phyloP scores from a whole-genome alignment of 2,888 invertebrate genomes.

The Blastobasis lacticolella region DNA sequence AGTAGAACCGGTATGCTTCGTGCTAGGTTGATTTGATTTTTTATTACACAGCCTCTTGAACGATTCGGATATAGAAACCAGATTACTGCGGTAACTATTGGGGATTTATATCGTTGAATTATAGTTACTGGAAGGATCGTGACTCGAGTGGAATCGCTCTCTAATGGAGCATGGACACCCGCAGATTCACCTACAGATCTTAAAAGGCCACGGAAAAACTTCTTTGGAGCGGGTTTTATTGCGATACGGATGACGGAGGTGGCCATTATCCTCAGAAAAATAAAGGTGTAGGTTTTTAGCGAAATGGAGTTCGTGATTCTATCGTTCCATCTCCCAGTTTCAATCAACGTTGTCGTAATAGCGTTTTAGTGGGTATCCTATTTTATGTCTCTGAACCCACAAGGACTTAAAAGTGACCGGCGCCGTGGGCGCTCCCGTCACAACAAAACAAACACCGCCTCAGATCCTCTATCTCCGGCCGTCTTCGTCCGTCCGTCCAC shows the following conservation, averaged over 20 bases:
- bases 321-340: too few relatives aligned
- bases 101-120: constrained; percentile 24
- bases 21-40: constrained; percentile 40
- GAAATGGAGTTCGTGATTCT: too few relatives aligned
- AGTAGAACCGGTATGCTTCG: constrained; percentile 32
- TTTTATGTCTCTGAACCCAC: background rate
- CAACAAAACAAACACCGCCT: constrained; percentile 53
- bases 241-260: too few relatives aligned
- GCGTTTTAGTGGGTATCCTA: too few relatives aligned
- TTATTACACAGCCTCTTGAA: constrained; percentile 38
- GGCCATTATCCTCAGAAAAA: too few relatives aligned
- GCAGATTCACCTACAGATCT: too few relatives aligned
- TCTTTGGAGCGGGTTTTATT: background rate
- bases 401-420: constrained; percentile 32
- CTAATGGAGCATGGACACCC: too few relatives aligned
- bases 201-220: too few relatives aligned
- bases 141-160: background rate
- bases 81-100: constrained; percentile 39
- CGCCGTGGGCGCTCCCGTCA: constrained; percentile 51
- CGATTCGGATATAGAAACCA: constrained; percentile 47
- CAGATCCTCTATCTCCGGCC: constrained; percentile 25
- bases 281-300: too few relatives aligned
- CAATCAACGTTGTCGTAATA: too few relatives aligned
- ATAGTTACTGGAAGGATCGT: constrained; percentile 25
- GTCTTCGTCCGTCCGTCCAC: constrained; percentile 13